Conservation (phyloP, 2,888 invertebrate genomes). For the Tenodera sinensis region DNA sequence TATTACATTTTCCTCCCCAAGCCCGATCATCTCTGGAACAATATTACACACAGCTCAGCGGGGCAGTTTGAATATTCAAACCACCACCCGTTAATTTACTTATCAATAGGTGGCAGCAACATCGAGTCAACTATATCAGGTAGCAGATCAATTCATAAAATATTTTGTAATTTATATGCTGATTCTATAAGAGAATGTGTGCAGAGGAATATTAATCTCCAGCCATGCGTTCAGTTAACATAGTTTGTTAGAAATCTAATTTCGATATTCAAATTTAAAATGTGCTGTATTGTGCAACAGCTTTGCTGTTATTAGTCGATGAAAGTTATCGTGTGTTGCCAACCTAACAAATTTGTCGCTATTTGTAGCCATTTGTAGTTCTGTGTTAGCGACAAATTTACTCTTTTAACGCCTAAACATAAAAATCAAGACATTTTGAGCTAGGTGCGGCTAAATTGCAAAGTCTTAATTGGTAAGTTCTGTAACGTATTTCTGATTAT, state of each 20-base stretch:
- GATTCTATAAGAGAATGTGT: neutral
- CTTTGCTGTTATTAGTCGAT: too few species aligned
- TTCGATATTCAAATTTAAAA: neutral
- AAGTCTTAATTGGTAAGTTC: too few species aligned
- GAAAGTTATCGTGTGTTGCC: too few species aligned
- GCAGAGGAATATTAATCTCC: neutral
- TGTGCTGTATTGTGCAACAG: neutral
- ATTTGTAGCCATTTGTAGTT: too few species aligned
- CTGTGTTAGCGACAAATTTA: too few species aligned
- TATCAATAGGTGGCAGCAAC: neutral
- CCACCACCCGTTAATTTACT: neutral
- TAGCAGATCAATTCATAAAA: neutral
- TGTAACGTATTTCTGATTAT: too few species aligned
- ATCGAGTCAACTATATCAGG: neutral
- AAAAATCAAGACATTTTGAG: too few species aligned
- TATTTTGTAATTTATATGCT: neutral
- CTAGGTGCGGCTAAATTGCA: too few species aligned
- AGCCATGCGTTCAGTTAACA: neutral
- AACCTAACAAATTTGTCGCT: too few species aligned
- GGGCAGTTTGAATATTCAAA: neutral
- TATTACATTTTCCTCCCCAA: neutral
- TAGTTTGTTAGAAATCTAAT: neutral
- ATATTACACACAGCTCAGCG: neutral
- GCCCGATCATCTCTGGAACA: neutral
- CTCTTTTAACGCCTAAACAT: too few species aligned